Base-by-base conservation (phyloP, 2,797 vertebrate genomes). In the Fistularia commersonii region DNA sequence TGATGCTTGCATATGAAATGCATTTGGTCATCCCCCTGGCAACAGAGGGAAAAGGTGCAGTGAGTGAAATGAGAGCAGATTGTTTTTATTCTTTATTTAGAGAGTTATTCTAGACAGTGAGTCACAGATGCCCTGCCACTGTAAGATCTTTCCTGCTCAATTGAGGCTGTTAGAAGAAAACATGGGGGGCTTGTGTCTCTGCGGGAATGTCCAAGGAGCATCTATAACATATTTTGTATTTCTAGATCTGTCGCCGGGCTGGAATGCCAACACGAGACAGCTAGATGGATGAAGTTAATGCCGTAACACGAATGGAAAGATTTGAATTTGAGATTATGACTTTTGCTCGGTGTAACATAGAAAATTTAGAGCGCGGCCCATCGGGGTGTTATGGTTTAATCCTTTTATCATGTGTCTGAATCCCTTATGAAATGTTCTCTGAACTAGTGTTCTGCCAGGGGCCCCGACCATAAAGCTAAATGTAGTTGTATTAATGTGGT, bases 21-120 rank as follows among this genome's bases (percentile, higher is more conserved):
- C 85, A 87, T 88, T 91, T 77, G 89, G 91, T 89, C 90, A 87
- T 89, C 89, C 87, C 91, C 88, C 80, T 83, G 88, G 85, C 88
- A 92, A 89, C 88, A 76, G 67, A 82, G 72, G 77, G 72, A 77
- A 64, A 77, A 89, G 88, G 87, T 91, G 84, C 57, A 81, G 62
- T 72, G 82, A 79, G 45, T 85, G 76, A 86, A 87, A 87, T 41
- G 42, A 67, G 82, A 87, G 85, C 64, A 57, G 61, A 65, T 82
- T 61, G 78, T 79, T 86, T 83, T 81, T 68, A 81, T 90, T 76
- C 74, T 86, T 91, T 84, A 87, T 90, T 74, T 86, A 87, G 32
- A 61, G 71, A 80, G 81, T 76, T 87, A 86, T 90, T 86, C 80
- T 79, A 57, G 44, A 76, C 23, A 46, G 76, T 66, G 82, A 88